A percentile compares a stretch with the other conserved stretches of the same genome.
phyloP scores from a whole-genome alignment of 2,888 invertebrate genomes.

The Aricia artaxerxes region DNA sequence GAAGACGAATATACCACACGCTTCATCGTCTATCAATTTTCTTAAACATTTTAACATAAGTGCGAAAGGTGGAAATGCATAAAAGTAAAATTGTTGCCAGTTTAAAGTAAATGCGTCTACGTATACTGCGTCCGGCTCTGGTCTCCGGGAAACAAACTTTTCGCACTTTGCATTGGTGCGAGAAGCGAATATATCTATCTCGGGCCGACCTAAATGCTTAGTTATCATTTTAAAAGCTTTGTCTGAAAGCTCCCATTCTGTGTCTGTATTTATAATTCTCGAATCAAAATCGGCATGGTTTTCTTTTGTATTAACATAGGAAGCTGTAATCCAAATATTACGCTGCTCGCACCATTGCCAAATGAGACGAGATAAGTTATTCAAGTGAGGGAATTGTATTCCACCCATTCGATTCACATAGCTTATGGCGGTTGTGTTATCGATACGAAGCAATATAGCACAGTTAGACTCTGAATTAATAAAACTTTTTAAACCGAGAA shows the following conservation, averaged over 20 bases:
- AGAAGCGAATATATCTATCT: constrained; percentile 37
- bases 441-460: constrained; percentile 37
- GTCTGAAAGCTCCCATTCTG: constrained; percentile 1
- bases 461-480: constrained; percentile 31
- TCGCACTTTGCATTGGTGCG: constrained; percentile 35
- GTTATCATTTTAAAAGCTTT: constrained; percentile 19
- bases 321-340: not conserved
- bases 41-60: constrained; percentile 34
- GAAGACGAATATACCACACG: constrained; percentile 42
- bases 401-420: constrained; percentile 40
- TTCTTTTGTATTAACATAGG: constrained; percentile 22
- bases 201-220: constrained; percentile 35
- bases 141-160: constrained; percentile 35
- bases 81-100: constrained; percentile 37
- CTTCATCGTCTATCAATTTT: constrained; percentile 41
- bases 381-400: not conserved
- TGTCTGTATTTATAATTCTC: not conserved
- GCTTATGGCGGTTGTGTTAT: constrained; percentile 39
- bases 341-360: constrained; percentile 39
- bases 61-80: constrained; percentile 41
- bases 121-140: constrained; percentile 37
- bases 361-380: constrained; percentile 32
- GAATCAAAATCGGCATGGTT: constrained; percentile 28
- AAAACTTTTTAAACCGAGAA: constrained; percentile 33
- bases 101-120: constrained; percentile 38